Base-by-base conservation (phyloP, 2,888 invertebrate genomes). In the Disparrhopalites patrizii region DNA sequence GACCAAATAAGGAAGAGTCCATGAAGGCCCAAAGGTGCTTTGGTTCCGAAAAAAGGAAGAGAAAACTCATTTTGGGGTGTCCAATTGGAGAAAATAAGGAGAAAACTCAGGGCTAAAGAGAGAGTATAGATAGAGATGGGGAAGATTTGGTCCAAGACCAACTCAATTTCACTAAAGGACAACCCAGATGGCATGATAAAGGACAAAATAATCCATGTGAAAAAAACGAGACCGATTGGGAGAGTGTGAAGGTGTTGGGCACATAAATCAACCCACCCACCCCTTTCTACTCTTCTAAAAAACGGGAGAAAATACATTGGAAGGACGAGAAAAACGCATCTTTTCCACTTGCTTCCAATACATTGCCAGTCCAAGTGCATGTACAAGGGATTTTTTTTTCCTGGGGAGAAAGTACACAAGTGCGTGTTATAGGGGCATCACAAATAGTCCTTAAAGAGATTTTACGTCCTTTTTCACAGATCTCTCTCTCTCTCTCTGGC, bases 211-310 rank as follows among this genome's bases (percentile, higher is more conserved):
- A 73, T 70, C 70, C 73, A 55, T 62, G 68, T 70, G 47, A 23
- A 67, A 70, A 70, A 70, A n/a, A n/a, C n/a, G 67, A 66, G 68
- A 62, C 61, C 52, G 68, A 64, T 63, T 68, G 63, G 64, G 62
- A 68, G n/a, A n/a, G 68, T 69, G 65, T 68, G 72, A 70, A 70
- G 70, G 68, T 69, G 66, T 67, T n/a, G 63, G 67, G 68, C 56
- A 70, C 69, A 72, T 72, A 72, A 72, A 72, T 72, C 72, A 71
- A 68, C 58, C 51, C 13, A 47, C 23, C 61, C 27, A 13, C 23
- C 52, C n/a, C 28, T 25, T 27, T 25, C 52, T 15, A 25, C 18
- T 36, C 25, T 52, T 25, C 52, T 10, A 27, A 27, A 27, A 36
- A 31, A 20, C 36, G n/a, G n/a, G n/a, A n/a, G n/a, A n/a, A n/a